Conservation (phyloP, 2,113 vertebrate species). For the Crocuta crocuta region DNA sequence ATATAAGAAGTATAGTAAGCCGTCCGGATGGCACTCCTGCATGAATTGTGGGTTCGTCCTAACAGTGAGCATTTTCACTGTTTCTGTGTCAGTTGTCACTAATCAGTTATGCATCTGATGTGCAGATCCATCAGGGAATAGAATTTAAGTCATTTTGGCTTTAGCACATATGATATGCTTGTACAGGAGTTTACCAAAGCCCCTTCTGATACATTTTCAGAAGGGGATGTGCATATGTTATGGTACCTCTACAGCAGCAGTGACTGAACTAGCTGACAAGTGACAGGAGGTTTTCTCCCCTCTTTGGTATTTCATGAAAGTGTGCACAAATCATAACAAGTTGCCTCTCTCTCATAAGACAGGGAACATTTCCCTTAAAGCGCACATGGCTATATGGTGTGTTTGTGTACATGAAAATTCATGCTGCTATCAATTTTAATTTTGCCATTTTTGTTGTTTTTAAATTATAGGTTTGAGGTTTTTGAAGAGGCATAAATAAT, state of each 20-base stretch:
- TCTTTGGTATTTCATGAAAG: slow-evolving; percentile 87
- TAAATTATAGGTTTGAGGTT: slow-evolving; percentile 72
- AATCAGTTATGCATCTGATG: slow-evolving; percentile 87
- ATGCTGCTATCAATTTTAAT: slow-evolving; percentile 81
- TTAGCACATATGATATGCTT: slow-evolving; percentile 84
- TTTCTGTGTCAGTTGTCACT: slow-evolving; percentile 89
- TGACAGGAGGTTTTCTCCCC: slow-evolving; percentile 80
- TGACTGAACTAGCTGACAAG: slow-evolving; percentile 87
- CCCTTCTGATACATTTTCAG: slow-evolving; percentile 83
- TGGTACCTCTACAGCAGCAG: slow-evolving; percentile 82
- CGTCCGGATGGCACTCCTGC: slow-evolving; percentile 76
- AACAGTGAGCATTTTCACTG: slow-evolving; percentile 86
- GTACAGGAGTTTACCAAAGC: slow-evolving; percentile 86
- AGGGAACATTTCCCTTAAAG: slow-evolving; percentile 85
- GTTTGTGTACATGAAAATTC: slow-evolving; percentile 84
- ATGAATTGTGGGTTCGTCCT: slow-evolving; percentile 81
- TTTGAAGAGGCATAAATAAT: slow-evolving; percentile 65
- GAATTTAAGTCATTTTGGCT: slow-evolving; percentile 85
- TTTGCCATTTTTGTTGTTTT: slow-evolving; percentile 82
- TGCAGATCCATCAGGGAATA: slow-evolving; percentile 80
- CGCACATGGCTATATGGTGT: slow-evolving; percentile 82
- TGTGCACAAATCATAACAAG: slow-evolving; percentile 87
- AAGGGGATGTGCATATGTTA: slow-evolving; percentile 86
- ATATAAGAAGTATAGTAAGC: slow-evolving; percentile 69
- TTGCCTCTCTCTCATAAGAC: slow-evolving; percentile 83